Evolutionary conservation across 92 coral and sea anemone species (phyloP).

Genomic region (Porites cylindrica): DNA sequence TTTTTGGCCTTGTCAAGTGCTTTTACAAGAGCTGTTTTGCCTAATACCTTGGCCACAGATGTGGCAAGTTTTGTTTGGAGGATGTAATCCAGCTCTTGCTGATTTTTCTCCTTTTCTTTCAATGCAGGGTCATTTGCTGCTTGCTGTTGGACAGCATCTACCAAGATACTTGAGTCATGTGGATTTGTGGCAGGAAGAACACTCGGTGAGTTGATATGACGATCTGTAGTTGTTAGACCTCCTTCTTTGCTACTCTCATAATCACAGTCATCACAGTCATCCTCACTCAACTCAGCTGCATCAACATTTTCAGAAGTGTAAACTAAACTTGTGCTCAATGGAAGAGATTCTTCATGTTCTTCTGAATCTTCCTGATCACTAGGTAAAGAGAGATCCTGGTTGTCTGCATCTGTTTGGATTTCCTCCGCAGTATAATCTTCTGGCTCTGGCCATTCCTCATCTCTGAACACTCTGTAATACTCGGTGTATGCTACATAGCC

Average conservation of each 20-base stretch:
- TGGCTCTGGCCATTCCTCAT: neutral
- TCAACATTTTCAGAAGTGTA: neutral
- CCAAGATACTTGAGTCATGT: too few species aligned
- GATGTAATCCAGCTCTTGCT: neutral
- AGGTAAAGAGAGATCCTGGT: neutral
- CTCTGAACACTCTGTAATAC: neutral
- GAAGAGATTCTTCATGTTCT: neutral
- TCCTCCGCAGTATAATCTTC: neutral
- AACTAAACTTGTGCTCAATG: neutral
- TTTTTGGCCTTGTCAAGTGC: conserved; percentile 11
- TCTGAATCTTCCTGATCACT: neutral
- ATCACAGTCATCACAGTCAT: neutral
- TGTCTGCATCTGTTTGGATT: too few species aligned
- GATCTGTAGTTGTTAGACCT: neutral
- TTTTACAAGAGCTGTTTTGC: neutral
- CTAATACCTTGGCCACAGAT: neutral
- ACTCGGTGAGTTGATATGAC: neutral
- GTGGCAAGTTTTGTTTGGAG: neutral
- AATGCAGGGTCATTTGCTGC: neutral
- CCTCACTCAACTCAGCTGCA: conserved; percentile 8
- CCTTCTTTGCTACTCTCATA: neutral
- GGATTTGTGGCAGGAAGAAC: neutral
- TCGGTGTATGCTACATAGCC: neutral
- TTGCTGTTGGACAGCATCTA: neutral
- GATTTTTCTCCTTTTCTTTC: neutral